Percentiles rank a stretch among this genome's conserved stretches.
These are phyloP conservation scores for Neodiprion pinetum DNA, from an alignment of 1,140 invertebrate species.

Conservation along the genomic window DNA sequence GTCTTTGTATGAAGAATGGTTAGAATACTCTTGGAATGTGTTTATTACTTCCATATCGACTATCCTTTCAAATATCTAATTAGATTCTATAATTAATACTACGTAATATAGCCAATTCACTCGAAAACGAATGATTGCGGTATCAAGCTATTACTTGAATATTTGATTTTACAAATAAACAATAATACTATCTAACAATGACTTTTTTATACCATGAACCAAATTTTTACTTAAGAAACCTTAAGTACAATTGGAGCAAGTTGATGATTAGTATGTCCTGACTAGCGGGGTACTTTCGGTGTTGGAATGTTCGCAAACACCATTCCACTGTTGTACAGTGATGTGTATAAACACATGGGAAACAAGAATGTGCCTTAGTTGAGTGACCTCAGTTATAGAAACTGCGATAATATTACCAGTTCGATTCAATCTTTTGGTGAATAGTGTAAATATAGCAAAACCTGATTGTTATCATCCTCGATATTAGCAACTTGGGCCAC, in stretches of 20 bases:
- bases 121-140: neutral
- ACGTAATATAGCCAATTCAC: neutral
- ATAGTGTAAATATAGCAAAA: too few relatives aligned
- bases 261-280: neutral
- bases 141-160: too few relatives aligned
- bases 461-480: too few relatives aligned
- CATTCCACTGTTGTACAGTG: neutral
- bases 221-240: neutral
- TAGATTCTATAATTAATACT: neutral
- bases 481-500: too few relatives aligned
- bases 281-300: neutral
- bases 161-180: neutral
- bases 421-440: neutral
- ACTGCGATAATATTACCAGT: neutral
- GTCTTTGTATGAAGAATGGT: too few relatives aligned
- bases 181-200: neutral
- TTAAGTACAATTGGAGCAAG: neutral
- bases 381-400: neutral
- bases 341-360: too few relatives aligned
- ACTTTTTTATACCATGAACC: neutral
- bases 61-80: neutral
- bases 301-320: neutral
- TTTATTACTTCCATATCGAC: constrained; percentile 1
- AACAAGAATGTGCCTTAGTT: neutral
- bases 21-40: neutral